Percentiles rank a stretch among this genome's conserved stretches.
These are phyloP conservation scores for Hipposideros armiger DNA, from an alignment of 2,113 vertebrate genomes.

Conservation along the genomic window DNA sequence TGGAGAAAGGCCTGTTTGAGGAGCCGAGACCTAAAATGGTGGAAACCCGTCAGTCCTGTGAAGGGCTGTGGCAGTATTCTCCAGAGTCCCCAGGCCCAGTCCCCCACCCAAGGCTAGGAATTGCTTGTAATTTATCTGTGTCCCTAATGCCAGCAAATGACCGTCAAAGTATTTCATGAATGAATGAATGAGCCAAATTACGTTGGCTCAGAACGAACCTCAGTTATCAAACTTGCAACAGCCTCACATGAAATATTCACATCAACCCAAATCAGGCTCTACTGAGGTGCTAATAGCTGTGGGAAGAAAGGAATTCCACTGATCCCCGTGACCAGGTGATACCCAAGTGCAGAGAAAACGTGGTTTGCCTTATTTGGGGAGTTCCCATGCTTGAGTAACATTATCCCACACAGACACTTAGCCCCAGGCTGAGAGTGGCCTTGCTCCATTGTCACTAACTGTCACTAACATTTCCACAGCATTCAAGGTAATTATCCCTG, in stretches of 20 bases:
- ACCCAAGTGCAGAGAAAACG: not conserved
- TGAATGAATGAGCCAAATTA: slow-evolving; percentile 1
- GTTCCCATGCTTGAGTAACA: not conserved
- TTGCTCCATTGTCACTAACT: not conserved
- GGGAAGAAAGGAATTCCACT: slow-evolving; percentile 35
- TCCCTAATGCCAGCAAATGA: not conserved
- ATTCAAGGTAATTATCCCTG: not conserved
- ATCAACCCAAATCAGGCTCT: slow-evolving; percentile 2
- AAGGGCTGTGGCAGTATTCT: not conserved
- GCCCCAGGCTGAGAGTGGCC: too few species aligned
- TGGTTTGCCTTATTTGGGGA: not conserved
- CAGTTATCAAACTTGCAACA: slow-evolving; percentile 36
- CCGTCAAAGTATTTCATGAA: slow-evolving; percentile 1
- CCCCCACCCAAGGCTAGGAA: not conserved
- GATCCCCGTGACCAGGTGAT: not conserved
- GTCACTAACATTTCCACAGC: not conserved
- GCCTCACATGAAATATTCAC: slow-evolving; percentile 32
- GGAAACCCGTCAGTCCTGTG: not conserved
- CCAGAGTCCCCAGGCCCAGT: not conserved
- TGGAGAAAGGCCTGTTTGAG: not conserved
- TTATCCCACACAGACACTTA: not conserved
- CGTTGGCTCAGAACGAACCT: not conserved
- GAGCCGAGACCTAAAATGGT: not conserved
- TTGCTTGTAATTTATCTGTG: not conserved
- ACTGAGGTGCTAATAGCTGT: not conserved